Base-by-base conservation (phyloP, 2,888 invertebrate species). In the Drosophila imparisetae region DNA sequence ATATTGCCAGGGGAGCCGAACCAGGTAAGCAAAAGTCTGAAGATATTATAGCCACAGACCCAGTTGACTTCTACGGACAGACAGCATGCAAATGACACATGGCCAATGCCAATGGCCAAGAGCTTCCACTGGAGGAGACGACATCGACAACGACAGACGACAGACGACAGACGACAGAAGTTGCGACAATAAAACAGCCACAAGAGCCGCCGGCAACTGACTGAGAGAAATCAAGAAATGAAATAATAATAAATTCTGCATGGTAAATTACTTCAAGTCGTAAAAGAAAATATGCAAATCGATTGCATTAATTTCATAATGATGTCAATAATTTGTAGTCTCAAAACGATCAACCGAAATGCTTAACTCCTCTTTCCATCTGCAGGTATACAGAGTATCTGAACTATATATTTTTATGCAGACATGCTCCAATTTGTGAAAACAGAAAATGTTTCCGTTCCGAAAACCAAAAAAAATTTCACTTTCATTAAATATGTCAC, bases 241-340 rank as follows among this genome's bases (percentile, higher is more conserved):
- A 83, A 86, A 83, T 84, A 84, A 89, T 84, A 91, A 91, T 91
- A 91, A 90, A 91, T 91, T 89, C 77, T 76, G 73, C 78, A 63
- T 75, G 82, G 80, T 86, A 91, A 90, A 89, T 91, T 90, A 90
- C 83, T 53, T 68, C 30, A 50, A 52, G 72, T 84, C 84, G 89
- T 84, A 86, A 84, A 84, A 80, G 91, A 83, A 91, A 91, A 86
- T 80, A 84, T 86, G 89, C 87, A 85, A 88, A 89, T 83, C 90
- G 88, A 81, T 81, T 85, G 84, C 89, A 86, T 88, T 89, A 80
- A 89, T 81, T 78, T 76, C 89, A 85, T 90, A 90, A 90, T 82
- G 82, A 78, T 78, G 84, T 72, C 78, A 81, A 81, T 90, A 80
- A 85, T 84, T 90, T 90, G 62, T 52, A 59, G 66, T 54, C 67